Base-by-base conservation (phyloP, 2,797 vertebrate species). In the Fringilla coelebs region DNA sequence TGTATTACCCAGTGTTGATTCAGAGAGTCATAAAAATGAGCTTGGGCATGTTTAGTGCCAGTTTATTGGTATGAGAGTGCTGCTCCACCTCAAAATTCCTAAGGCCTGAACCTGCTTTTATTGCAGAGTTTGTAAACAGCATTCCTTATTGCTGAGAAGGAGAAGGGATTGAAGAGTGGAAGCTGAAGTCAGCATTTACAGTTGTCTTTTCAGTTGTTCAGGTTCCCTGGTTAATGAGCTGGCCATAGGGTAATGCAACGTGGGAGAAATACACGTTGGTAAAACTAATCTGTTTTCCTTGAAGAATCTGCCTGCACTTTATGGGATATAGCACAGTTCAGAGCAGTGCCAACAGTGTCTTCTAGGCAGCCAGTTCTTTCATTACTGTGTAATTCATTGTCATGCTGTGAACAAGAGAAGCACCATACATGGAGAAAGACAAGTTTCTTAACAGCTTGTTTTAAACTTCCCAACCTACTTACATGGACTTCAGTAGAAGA, bases 391-490 rank as follows among this genome's bases (percentile, higher is more conserved):
- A 93, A 96, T 93, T 92, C 83, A 67, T 72, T 96, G 83, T 95
- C 73, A 54, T 52, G 73, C 92, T 93, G 68, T 58, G 77, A 86
- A 54, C 20, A 1, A n/a, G 66, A 95, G 76, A 60, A 96, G 89
- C 55, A 86, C 97, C 96, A 92, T 97, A 97, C 94, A 97, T 95
- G 96, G 97, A 92, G 70, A 96, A 45, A 74, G 85, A 65, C 89
- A 89, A 82, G 91, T 95, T 96, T 95, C 94, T 75, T 57, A 62
- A 60, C 41, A 85, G 78, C 70, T 70, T 63, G 58, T 81, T 91
- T 92, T 77, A 86, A 72, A 67, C 87, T 88, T 96, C 84, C 32
- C 90, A 84, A 5, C 58, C 58, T 86, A 91, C 90, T 91, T 95
- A 91, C 75, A 90, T 88, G 92, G 94, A 55, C 87, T 95, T 96